Conservation (phyloP, 1,140 invertebrate species). For the Polypedilum vanderplanki region DNA sequence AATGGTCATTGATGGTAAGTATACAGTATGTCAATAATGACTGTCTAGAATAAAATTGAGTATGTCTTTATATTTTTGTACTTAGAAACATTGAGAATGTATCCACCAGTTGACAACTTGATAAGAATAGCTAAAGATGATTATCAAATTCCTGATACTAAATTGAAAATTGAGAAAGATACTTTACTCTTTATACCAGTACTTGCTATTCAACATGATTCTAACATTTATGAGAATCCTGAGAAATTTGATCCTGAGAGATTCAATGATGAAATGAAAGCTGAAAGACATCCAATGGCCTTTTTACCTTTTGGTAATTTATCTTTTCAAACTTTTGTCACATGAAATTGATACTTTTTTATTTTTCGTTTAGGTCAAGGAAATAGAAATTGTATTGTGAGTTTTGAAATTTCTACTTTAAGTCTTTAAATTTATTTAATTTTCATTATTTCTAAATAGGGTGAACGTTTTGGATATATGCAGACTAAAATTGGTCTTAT, state of each 20-base stretch:
- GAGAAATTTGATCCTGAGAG: slow-evolving; percentile 53
- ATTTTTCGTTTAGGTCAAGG: not conserved
- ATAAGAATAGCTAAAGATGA: slow-evolving; percentile 44
- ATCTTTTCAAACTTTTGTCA: not conserved
- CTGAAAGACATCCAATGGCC: too few relatives aligned
- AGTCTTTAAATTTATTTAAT: not conserved
- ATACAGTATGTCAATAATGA: slow-evolving; percentile 48
- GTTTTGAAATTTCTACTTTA: not conserved
- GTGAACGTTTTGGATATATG: slow-evolving; percentile 40
- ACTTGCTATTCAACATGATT: slow-evolving; percentile 53
- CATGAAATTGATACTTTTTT: not conserved
- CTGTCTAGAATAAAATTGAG: slow-evolving; percentile 37
- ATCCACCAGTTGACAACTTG: slow-evolving; percentile 45
- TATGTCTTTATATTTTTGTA: not conserved
- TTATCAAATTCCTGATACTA: slow-evolving; percentile 47
- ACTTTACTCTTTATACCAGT: slow-evolving; percentile 51
- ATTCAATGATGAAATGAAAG: slow-evolving; percentile 45
- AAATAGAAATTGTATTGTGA: not conserved
- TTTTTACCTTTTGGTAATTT: too few relatives aligned
- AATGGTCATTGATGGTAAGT: slow-evolving; percentile 42
- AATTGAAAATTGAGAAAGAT: slow-evolving; percentile 46
- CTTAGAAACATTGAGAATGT: slow-evolving; percentile 45
- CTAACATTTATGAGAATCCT: slow-evolving; percentile 49
- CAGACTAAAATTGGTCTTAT: slow-evolving; percentile 39
- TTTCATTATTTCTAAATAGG: slow-evolving; percentile 29